A percentile compares a stretch with the other conserved stretches of the same genome.
Evolutionary conservation across 2,797 vertebrate species (phyloP).

Genomic region (Manis javanica): DNA sequence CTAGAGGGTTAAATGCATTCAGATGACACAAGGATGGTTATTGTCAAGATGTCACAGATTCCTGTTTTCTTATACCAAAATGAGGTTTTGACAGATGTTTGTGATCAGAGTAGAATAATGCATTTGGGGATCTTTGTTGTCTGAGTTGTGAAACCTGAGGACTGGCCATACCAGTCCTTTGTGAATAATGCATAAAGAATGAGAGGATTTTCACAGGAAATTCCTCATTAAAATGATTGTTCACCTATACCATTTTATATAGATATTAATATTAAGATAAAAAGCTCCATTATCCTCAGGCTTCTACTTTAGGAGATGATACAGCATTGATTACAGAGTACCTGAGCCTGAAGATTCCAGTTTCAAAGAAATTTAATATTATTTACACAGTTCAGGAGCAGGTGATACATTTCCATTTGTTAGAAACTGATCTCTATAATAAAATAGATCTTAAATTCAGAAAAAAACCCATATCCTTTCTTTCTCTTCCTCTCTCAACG

Average conservation of each 20-base stretch:
- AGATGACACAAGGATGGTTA: background rate
- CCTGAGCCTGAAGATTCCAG: conserved; percentile 77
- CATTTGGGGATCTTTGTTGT: background rate
- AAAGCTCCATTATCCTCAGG: conserved; percentile 28
- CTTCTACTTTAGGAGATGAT: conserved; percentile 40
- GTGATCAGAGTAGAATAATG: background rate
- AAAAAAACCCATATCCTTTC: background rate
- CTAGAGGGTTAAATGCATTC: conserved; percentile 84
- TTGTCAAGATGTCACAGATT: background rate
- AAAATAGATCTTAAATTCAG: conserved; percentile 79
- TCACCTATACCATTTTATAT: conserved; percentile 8
- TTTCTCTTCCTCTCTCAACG: background rate
- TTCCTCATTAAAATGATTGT: conserved; percentile 33
- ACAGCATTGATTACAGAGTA: conserved; percentile 67
- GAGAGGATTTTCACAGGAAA: conserved; percentile 28
- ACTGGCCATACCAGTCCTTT: background rate
- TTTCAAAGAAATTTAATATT: conserved; percentile 83
- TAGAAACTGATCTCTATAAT: conserved; percentile 80
- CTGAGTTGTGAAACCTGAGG: background rate
- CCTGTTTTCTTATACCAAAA: background rate
- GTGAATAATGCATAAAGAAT: background rate
- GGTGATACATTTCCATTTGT: conserved; percentile 78
- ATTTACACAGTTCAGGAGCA: conserved; percentile 81
- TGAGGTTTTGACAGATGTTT: background rate
- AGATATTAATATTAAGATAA: background rate